Conservation (phyloP, 2,888 invertebrate genomes). For the Mimas tiliae region DNA sequence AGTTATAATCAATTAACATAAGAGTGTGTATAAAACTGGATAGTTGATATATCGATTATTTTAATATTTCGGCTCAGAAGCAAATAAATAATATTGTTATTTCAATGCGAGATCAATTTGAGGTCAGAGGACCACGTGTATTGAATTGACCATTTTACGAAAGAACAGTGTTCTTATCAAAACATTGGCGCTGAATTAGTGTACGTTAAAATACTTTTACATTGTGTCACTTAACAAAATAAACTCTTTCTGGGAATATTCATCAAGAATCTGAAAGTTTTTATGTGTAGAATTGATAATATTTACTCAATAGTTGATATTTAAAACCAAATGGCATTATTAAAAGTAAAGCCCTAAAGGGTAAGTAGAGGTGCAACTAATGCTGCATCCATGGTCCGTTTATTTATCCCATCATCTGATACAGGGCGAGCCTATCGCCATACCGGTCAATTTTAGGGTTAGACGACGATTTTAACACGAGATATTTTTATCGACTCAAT, state of each 20-base stretch:
- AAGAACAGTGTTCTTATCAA: not conserved
- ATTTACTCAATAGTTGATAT: no score
- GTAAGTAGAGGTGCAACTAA: no score
- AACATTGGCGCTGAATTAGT: not conserved
- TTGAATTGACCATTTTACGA: not conserved
- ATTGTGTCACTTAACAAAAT: not conserved
- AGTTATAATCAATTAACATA: not conserved
- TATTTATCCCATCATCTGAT: no score
- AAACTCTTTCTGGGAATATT: not conserved
- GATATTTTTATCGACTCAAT: no score
- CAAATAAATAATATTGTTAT: conserved; percentile 19
- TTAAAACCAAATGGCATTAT: no score
- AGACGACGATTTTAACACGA: no score
- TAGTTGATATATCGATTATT: conserved; percentile 1
- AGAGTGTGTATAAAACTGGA: not conserved
- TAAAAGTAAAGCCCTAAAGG: no score
- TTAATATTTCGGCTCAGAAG: not conserved
- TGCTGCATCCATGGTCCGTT: no score
- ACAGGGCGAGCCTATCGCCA: no score
- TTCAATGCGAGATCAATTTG: conserved; percentile 26
- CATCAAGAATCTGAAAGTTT: not conserved
- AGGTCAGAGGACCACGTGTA: conserved; percentile 5
- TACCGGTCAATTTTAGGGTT: no score
- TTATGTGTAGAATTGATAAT: no score
- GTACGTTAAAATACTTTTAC: not conserved